A percentile compares a stretch with the other conserved stretches of the same genome.
phyloP scores from a whole-genome alignment of 1,140 invertebrate genomes.

The Zaprionus ghesquierei region DNA sequence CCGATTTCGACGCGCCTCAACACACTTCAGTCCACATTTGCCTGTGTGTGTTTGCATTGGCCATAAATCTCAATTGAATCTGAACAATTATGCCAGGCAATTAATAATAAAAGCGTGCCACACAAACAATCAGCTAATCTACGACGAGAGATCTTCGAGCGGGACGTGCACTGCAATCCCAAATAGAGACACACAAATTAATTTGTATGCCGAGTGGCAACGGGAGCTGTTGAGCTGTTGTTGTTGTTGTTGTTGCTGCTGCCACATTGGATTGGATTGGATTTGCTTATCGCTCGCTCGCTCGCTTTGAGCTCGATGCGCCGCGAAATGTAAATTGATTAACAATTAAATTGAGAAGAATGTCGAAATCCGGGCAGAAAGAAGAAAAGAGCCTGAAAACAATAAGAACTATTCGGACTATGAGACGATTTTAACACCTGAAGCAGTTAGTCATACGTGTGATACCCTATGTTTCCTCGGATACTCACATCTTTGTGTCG shows the following conservation, averaged over 20 bases:
- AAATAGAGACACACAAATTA: constrained; percentile 55
- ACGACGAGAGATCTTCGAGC: constrained; percentile 39
- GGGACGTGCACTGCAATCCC: constrained; percentile 50
- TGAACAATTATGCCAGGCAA: constrained; percentile 71
- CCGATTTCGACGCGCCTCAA: neutral
- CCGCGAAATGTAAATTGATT: neutral
- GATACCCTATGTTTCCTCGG: neutral
- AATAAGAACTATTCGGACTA: constrained; percentile 14
- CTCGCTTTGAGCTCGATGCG: neutral
- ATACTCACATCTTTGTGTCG: neutral
- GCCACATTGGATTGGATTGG: neutral
- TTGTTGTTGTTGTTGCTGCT: neutral
- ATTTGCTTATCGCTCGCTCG: neutral
- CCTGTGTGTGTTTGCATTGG: constrained; percentile 1
- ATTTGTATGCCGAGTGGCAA: constrained; percentile 65
- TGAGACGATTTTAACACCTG: neutral
- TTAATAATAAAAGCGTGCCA: constrained; percentile 64
- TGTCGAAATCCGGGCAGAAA: constrained; percentile 11
- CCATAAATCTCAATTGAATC: constrained; percentile 74
- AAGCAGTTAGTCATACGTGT: neutral
- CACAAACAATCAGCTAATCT: constrained; percentile 59
- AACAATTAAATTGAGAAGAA: constrained; percentile 21
- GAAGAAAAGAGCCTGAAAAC: neutral
- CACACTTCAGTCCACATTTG: constrained; percentile 24
- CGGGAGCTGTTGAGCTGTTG: constrained; percentile 2